These are phyloP conservation scores for Eledone cirrhosa DNA, from an alignment of 2,888 invertebrate species.

Conservation along the genomic window DNA sequence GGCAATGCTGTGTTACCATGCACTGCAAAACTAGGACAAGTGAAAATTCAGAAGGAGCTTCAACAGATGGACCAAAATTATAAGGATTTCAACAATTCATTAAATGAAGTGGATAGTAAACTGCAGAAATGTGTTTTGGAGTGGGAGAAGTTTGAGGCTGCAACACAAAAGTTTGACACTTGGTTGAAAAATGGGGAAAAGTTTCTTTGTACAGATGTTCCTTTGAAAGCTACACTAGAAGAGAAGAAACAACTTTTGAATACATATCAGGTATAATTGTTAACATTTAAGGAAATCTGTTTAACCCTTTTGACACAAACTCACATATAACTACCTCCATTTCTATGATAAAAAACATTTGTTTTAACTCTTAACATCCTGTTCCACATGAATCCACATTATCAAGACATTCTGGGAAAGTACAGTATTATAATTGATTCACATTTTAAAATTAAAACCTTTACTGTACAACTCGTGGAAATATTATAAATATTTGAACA, in stretches of 20 bases:
- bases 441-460: too few relatives aligned
- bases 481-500: too few relatives aligned
- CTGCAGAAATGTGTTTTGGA: constrained; percentile 83
- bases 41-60: constrained; percentile 59
- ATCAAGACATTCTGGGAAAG: too few relatives aligned
- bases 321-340: too few relatives aligned
- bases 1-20: constrained; percentile 56
- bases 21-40: constrained; percentile 60
- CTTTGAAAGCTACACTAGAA: constrained; percentile 82
- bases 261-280: constrained; percentile 83
- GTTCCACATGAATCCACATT: too few relatives aligned
- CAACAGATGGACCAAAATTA: constrained; percentile 57
- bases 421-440: too few relatives aligned
- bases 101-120: constrained; percentile 57
- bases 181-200: constrained; percentile 90
- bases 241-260: constrained; percentile 90
- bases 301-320: too few relatives aligned
- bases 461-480: too few relatives aligned
- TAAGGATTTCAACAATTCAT: constrained; percentile 54
- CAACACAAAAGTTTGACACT: constrained; percentile 80
- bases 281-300: too few relatives aligned
- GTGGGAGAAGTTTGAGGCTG: constrained; percentile 90
- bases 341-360: too few relatives aligned
- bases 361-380: too few relatives aligned
- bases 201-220: constrained; percentile 81